phyloP scores from a whole-genome alignment of 2,797 vertebrate species.

The Scolopax rusticola region DNA sequence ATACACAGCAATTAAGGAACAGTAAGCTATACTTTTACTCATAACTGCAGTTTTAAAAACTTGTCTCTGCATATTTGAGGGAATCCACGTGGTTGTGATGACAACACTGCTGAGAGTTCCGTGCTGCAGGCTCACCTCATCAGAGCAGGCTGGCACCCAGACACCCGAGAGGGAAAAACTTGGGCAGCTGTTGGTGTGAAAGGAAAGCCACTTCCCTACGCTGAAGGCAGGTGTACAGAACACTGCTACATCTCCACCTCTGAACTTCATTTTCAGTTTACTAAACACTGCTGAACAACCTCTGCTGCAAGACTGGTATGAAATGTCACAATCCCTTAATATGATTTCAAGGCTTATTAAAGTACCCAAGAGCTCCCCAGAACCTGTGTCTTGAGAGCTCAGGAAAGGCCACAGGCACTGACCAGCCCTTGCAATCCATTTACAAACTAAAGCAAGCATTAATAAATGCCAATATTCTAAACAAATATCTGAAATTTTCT shows the following conservation, averaged over 20 bases:
- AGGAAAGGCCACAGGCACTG: neutral
- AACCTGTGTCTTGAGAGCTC: neutral
- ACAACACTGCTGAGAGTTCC: neutral
- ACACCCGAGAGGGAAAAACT: neutral
- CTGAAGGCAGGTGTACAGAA: neutral
- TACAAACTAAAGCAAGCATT: neutral
- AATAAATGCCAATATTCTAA: neutral
- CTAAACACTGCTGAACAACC: conserved; percentile 62
- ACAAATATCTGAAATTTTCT: neutral
- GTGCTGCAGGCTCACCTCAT: neutral
- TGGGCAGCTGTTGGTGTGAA: neutral
- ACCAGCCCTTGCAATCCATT: neutral
- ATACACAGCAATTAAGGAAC: neutral
- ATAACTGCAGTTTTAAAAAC: neutral
- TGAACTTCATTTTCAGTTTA: conserved; percentile 43
- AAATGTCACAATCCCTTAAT: conserved; percentile 35
- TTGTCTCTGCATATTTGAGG: neutral
- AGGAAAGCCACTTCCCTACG: neutral
- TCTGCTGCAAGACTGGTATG: conserved; percentile 45
- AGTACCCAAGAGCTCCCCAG: neutral
- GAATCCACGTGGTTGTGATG: neutral
- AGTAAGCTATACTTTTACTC: neutral
- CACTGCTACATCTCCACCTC: conserved; percentile 4
- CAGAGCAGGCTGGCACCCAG: neutral
- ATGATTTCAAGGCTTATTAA: neutral